phyloP scores from a whole-genome alignment of 2,888 invertebrate species.

The Diachrysia chrysitis region DNA sequence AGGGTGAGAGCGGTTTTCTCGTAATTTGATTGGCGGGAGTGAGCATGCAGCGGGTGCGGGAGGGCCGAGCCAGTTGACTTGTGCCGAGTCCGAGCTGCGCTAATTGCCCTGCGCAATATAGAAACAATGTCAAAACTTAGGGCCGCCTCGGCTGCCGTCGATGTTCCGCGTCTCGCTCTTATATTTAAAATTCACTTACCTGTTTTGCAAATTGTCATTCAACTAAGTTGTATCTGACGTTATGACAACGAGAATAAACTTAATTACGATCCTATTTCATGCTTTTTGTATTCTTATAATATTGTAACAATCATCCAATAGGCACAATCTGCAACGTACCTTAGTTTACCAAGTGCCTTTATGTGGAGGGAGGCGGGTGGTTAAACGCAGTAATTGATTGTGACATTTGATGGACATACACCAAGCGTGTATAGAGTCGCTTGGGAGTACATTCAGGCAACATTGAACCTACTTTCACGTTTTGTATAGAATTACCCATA shows the following conservation, averaged over 20 bases:
- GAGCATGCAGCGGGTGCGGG: slow-evolving; percentile 56
- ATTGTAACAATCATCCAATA: slow-evolving; percentile 52
- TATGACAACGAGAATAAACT: slow-evolving; percentile 81
- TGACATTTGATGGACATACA: slow-evolving; percentile 86
- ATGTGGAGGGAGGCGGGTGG: slow-evolving; percentile 63
- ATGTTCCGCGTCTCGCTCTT: slow-evolving; percentile 81
- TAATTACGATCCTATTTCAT: slow-evolving; percentile 50
- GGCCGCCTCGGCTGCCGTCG: slow-evolving; percentile 74
- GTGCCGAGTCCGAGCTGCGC: slow-evolving; percentile 79
- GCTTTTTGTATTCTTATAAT: slow-evolving; percentile 27
- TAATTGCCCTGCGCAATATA: slow-evolving; percentile 88
- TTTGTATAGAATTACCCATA: slow-evolving; percentile 22
- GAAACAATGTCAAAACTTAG: slow-evolving; percentile 88
- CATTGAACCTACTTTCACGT: slow-evolving; percentile 50
- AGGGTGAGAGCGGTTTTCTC: slow-evolving; percentile 72
- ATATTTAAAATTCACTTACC: slow-evolving; percentile 88
- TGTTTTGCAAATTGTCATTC: slow-evolving; percentile 84
- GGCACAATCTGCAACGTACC: slow-evolving; percentile 77
- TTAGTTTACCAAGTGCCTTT: slow-evolving; percentile 57
- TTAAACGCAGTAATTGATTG: slow-evolving; percentile 83
- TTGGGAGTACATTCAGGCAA: slow-evolving; percentile 69
- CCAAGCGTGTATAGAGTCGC: slow-evolving; percentile 76
- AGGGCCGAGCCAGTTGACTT: slow-evolving; percentile 68
- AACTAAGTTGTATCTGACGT: slow-evolving; percentile 76
- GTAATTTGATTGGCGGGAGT: slow-evolving; percentile 84